Conservation (phyloP, 1,140 invertebrate species). For the Achroia grisella region DNA sequence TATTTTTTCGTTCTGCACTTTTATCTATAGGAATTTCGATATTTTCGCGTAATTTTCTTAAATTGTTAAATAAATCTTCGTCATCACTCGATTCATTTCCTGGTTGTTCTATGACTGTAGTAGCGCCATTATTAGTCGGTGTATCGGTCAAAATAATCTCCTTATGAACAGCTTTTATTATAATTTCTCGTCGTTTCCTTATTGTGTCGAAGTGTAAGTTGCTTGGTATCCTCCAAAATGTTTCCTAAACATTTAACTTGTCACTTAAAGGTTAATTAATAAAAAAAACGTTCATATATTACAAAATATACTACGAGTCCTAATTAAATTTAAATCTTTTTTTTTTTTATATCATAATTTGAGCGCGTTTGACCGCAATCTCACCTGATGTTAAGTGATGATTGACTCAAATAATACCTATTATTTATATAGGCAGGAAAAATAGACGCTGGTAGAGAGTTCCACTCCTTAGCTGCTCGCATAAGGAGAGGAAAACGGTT, state of each 20-base stretch:
- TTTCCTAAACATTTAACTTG: constrained; percentile 57
- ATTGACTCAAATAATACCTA: too few relatives aligned
- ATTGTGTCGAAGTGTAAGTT: constrained; percentile 60
- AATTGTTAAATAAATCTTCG: constrained; percentile 52
- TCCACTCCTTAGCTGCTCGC: too few relatives aligned
- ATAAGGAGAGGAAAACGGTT: too few relatives aligned
- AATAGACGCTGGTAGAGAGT: too few relatives aligned
- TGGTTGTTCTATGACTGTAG: constrained; percentile 1
- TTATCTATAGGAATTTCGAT: constrained; percentile 8
- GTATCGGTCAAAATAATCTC: constrained; percentile 41
- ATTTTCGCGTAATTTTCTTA: constrained; percentile 41
- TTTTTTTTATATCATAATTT: too few relatives aligned
- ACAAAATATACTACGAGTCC: too few relatives aligned
- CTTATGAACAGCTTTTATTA: constrained; percentile 52
- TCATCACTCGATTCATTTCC: constrained; percentile 46
- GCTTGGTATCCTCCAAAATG: constrained; percentile 78
- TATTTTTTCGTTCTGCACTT: constrained; percentile 9
- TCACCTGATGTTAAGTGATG: too few relatives aligned
- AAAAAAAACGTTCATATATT: too few relatives aligned
- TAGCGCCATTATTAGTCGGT: neutral
- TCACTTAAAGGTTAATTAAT: too few relatives aligned
- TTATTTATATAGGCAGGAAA: too few relatives aligned
- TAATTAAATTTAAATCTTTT: too few relatives aligned
- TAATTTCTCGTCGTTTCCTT: constrained; percentile 53
- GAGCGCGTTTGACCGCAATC: too few relatives aligned